Conservation (phyloP, 2,797 vertebrate genomes). For the Triplophysa bombifrons region DNA sequence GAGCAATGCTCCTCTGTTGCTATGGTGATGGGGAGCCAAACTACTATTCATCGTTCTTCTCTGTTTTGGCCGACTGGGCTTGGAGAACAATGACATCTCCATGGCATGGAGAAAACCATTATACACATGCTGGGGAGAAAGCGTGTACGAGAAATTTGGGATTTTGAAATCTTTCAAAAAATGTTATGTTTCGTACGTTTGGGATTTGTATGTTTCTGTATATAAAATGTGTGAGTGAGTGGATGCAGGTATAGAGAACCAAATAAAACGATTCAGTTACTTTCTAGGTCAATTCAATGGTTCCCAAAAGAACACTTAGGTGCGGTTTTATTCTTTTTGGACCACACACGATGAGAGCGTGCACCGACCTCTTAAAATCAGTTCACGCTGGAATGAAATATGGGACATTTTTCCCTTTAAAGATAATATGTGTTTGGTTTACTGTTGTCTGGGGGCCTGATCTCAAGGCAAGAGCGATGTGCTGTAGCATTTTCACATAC, state of each 20-base stretch:
- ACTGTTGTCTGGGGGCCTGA: slow-evolving; percentile 45
- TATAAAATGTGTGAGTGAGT: background rate
- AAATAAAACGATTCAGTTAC: slow-evolving; percentile 20
- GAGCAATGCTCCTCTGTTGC: slow-evolving; percentile 61
- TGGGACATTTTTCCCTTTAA: slow-evolving; percentile 40
- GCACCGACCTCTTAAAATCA: slow-evolving; percentile 35
- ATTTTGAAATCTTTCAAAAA: slow-evolving; percentile 4
- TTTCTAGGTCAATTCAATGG: slow-evolving; percentile 45
- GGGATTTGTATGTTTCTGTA: background rate
- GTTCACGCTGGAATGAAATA: slow-evolving; percentile 44
- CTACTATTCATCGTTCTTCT: slow-evolving; percentile 48
- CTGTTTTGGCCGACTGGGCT: slow-evolving; percentile 41
- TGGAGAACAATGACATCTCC: slow-evolving; percentile 55
- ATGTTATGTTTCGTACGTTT: background rate
- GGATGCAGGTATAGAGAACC: slow-evolving; percentile 12
- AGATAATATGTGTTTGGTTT: slow-evolving; percentile 41
- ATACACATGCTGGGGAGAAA: slow-evolving; percentile 23
- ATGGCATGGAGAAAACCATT: slow-evolving; percentile 35
- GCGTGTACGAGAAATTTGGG: slow-evolving; percentile 22
- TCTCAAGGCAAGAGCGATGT: slow-evolving; percentile 35
- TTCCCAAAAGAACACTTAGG: slow-evolving; percentile 36
- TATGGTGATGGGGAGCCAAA: slow-evolving; percentile 56
- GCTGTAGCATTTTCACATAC: slow-evolving; percentile 36
- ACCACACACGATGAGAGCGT: slow-evolving; percentile 51
- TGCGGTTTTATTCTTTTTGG: slow-evolving; percentile 39